phyloP scores from a whole-genome alignment of 2,113 vertebrate genomes.

The Bombycilla garrulus region DNA sequence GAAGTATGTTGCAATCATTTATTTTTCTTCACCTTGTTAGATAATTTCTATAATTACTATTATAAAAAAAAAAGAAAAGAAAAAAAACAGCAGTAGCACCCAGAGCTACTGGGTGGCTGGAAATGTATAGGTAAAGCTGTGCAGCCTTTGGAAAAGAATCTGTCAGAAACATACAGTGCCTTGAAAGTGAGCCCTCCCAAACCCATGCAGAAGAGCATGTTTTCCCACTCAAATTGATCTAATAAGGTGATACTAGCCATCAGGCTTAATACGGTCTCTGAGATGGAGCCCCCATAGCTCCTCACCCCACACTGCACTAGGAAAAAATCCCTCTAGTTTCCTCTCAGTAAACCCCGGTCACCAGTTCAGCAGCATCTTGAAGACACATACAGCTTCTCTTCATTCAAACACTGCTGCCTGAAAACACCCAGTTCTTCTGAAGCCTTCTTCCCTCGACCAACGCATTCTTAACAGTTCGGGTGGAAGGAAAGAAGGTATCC shows the following conservation, averaged over 20 bases:
- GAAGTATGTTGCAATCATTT: not conserved
- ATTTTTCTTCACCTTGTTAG: not conserved
- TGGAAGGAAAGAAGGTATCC: not conserved
- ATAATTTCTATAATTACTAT: not conserved
- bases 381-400: not conserved
- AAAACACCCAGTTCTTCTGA: not conserved
- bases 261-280: not conserved
- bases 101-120: too few relatives aligned
- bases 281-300: not conserved
- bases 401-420: not conserved
- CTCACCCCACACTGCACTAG: not conserved
- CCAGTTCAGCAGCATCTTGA: not conserved
- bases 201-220: not conserved
- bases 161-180: not conserved
- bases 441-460: not conserved
- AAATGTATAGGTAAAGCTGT: not conserved
- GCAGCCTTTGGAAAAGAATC: not conserved
- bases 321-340: not conserved
- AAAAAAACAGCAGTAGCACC: too few relatives aligned
- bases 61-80: too few relatives aligned
- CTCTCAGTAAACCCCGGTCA: not conserved
- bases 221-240: not conserved
- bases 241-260: not conserved
- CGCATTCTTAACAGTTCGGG: accelerated
- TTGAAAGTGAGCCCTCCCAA: not conserved